Conservation (phyloP, 2,888 invertebrate genomes). For the Eristalinus sepulchralis region DNA sequence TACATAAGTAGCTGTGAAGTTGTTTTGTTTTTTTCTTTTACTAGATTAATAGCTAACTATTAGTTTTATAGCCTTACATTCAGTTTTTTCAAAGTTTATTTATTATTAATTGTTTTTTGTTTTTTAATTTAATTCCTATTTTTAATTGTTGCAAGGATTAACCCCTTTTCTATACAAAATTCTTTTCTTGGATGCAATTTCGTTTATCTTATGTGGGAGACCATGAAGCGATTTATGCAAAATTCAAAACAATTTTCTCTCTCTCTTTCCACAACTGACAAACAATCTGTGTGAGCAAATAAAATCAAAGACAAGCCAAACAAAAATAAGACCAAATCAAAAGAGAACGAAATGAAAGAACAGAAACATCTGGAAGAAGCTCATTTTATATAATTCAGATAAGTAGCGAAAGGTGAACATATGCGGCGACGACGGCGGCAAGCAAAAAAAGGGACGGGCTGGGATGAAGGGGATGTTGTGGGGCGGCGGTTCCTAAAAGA, state of each 20-base stretch:
- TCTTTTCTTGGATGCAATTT: constrained; percentile 72
- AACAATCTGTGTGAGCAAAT: neutral
- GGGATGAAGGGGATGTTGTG: neutral
- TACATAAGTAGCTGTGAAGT: constrained; percentile 25
- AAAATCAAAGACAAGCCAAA: constrained; percentile 1
- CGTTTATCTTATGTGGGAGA: constrained; percentile 41
- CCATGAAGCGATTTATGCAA: constrained; percentile 31
- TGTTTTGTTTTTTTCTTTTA: constrained; percentile 38
- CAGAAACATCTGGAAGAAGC: constrained; percentile 16
- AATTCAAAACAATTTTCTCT: constrained; percentile 18
- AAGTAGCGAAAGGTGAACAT: neutral
- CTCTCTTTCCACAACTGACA: neutral
- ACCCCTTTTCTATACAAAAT: neutral
- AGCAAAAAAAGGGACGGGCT: constrained; percentile 33
- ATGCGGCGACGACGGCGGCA: neutral
- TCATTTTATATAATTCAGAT: constrained; percentile 1
- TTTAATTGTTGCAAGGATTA: constrained; percentile 19
- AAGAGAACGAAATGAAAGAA: neutral
- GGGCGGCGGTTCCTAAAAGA: neutral
- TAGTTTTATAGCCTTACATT: constrained; percentile 50
- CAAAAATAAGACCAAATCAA: neutral
- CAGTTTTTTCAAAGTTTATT: constrained; percentile 28
- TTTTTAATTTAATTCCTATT: constrained; percentile 31
- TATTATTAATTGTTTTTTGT: constrained; percentile 2
- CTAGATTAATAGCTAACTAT: constrained; percentile 60